These are phyloP conservation scores for Artibeus lituratus DNA, from an alignment of 2,797 vertebrate genomes.

Conservation along the genomic window DNA sequence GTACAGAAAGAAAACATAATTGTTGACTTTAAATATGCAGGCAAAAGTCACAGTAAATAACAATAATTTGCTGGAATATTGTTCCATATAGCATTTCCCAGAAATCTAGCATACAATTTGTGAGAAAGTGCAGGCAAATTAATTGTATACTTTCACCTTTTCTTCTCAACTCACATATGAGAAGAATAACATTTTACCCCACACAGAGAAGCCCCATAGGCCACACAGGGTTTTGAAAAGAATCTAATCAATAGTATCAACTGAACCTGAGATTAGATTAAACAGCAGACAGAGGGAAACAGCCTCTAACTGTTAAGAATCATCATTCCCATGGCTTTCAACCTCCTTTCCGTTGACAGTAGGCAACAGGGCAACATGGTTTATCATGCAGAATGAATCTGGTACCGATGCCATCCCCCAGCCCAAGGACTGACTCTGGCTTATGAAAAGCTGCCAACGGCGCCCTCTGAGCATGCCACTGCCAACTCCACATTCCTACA, in stretches of 20 bases:
- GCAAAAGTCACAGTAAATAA: slow-evolving; percentile 84
- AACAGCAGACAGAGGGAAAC: slow-evolving; percentile 75
- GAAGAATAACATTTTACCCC: slow-evolving; percentile 79
- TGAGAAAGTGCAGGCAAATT: slow-evolving; percentile 82
- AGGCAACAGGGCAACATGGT: slow-evolving; percentile 58
- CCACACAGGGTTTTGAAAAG: slow-evolving; percentile 71
- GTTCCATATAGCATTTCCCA: slow-evolving; percentile 77
- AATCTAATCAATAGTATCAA: slow-evolving; percentile 82
- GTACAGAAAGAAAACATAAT: slow-evolving; percentile 79
- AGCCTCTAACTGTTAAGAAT: slow-evolving; percentile 63
- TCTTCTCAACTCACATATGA: slow-evolving; percentile 73
- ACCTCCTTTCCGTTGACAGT: slow-evolving; percentile 54
- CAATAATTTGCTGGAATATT: slow-evolving; percentile 84
- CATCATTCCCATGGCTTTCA: slow-evolving; percentile 55
- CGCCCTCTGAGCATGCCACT: fast-evolving
- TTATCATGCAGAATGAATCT: neutral
- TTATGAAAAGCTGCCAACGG: neutral
- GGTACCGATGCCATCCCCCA: slow-evolving; percentile 1
- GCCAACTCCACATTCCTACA: neutral
- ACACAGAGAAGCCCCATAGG: slow-evolving; percentile 64
- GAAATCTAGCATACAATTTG: slow-evolving; percentile 85
- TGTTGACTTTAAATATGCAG: slow-evolving; percentile 83
- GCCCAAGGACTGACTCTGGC: neutral
- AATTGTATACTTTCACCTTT: slow-evolving; percentile 84
- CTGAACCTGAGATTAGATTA: slow-evolving; percentile 82